Evolutionary conservation across 2,888 invertebrate species (phyloP), one percentile per base, ranked within the genome.

Genomic region (Rhaphigaster nebulosa): DNA sequence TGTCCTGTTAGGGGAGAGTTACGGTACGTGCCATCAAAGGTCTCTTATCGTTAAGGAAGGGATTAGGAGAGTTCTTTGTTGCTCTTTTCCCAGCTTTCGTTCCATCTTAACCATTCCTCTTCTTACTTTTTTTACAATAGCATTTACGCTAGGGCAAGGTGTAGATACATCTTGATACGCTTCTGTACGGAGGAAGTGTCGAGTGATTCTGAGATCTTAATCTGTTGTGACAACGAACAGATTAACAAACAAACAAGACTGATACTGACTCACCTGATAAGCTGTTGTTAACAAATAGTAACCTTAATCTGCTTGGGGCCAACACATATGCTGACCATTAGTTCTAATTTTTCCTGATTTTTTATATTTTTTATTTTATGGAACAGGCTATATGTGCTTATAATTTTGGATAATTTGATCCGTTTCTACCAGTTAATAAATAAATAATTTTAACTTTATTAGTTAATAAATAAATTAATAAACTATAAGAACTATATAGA

Each of bases 41-140:
- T 34, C 18, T 34, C 70, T 70, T 70, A 70, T 70, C 70, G 29
- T 38, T 34, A 70, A 70, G 70, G 70, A 70, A 34, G 29, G 70
- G 70, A 70, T 70, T 70, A 70, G 70, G 70, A 70, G 1, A 70
- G 70, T 70, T 70, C 70, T 70, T 70, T 70, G 70, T 70, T 34
- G 70, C 70, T n/a, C 5, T 70, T 70, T 70, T 34, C 34, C 20
- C 34, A 20, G 34, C 70, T 70, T 70, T 34, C 20, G 20, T 38
- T 70, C 18, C 70, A 20, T 70, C 70, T 70, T 34, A 34, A 34
- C 15, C 70, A 70, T 70, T 70, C 70, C 29, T 65, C 15, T 29
- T 13, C 34, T 15, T 8, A 5, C 38, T 70, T 34, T 70, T 70
- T 70, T 70, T 38, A 34, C 34, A 70, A 70, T 70, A 70, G 70